phyloP scores from a whole-genome alignment of 1,140 invertebrate species.

The Fopius arisanus region DNA sequence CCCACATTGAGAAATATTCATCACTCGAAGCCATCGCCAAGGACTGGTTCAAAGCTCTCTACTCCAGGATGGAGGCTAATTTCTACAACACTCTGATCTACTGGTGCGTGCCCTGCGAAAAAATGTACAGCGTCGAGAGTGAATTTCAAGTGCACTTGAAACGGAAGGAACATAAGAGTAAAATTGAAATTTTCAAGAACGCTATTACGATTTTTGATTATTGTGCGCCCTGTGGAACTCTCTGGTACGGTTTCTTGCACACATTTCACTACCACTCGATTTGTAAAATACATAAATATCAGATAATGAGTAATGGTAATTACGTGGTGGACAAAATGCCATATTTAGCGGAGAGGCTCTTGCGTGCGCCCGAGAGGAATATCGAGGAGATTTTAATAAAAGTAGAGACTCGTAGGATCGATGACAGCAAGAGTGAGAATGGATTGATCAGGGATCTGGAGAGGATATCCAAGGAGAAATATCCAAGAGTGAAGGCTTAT shows the following conservation, averaged over 20 bases:
- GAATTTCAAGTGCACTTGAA: constrained; percentile 41
- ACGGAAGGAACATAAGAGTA: not conserved
- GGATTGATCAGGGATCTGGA: constrained; percentile 38
- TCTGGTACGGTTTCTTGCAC: constrained; percentile 36
- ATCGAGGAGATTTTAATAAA: constrained; percentile 19
- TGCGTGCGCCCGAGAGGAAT: constrained; percentile 29
- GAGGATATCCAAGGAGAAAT: constrained; percentile 24
- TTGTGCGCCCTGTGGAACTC: constrained; percentile 40
- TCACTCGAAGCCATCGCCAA: not conserved
- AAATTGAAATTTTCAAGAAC: not conserved
- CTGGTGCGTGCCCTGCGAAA: constrained; percentile 43
- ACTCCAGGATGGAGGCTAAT: not conserved
- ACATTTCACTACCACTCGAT: constrained; percentile 37
- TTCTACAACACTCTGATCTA: constrained; percentile 39
- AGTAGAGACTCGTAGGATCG: constrained; percentile 24
- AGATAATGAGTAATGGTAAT: constrained; percentile 23
- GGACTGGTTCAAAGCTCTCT: not conserved
- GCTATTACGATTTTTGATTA: constrained; percentile 32
- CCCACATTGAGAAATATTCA: not conserved
- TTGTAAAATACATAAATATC: constrained; percentile 34
- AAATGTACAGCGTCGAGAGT: constrained; percentile 33
- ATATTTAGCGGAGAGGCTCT: constrained; percentile 21
- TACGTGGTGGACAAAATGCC: constrained; percentile 29
- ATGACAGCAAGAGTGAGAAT: constrained; percentile 17
- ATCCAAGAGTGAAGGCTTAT: constrained; percentile 48